Evolutionary conservation across 2,888 invertebrate genomes (phyloP), one percentile per base, ranked within the genome.

Genomic region (Vanessa cardui): DNA sequence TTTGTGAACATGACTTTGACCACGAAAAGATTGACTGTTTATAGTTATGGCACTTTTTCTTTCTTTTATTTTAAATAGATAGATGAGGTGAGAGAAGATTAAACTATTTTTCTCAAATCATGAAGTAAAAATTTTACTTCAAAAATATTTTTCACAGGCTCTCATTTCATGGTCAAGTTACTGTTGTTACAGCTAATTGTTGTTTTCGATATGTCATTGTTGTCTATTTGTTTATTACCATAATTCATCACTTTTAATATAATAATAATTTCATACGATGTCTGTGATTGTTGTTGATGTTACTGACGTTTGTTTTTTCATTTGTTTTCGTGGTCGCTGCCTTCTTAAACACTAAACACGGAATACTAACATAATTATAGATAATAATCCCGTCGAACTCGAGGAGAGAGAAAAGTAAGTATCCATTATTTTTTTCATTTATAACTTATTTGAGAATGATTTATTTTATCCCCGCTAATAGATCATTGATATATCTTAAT

Each of bases 391-490:
- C 76, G 95, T 96, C 90, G 96, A 96, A 86, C 93, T 96, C 94
- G 96, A 96, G 90, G 96, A 96, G 90, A 94, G 96, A 85, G 96
- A 96, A 92, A 96, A 96, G 96, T 96, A 95, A 96, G 96, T 96
- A 88, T 77, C 12, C 64, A 62, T 73, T 6, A 54, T n/a, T 69
- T 68, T 66, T 72, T 72, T 54, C 49, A 45, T 70, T 69, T 69
- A 26, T 26, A 26, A 26, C 26, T 26, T 26, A 73, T 65, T 46
- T 50, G 62, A 74, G 70, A 69, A 72, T 68, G 69, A 66, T 26
- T 54, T 16, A 52, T 26, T 26, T 62, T 46, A 47, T 39, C n/a
- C 49, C 50, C 45, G 58, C 59, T 45, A 65, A 31, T 64, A 64
- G 58, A 46, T 5, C 39, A 50, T 47, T 39, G 21, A 8, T 12